Percentiles rank a stretch among this genome's conserved stretches.
Evolutionary conservation across 2,797 vertebrate species (phyloP).

Genomic region (Bucorvus abyssinicus): DNA sequence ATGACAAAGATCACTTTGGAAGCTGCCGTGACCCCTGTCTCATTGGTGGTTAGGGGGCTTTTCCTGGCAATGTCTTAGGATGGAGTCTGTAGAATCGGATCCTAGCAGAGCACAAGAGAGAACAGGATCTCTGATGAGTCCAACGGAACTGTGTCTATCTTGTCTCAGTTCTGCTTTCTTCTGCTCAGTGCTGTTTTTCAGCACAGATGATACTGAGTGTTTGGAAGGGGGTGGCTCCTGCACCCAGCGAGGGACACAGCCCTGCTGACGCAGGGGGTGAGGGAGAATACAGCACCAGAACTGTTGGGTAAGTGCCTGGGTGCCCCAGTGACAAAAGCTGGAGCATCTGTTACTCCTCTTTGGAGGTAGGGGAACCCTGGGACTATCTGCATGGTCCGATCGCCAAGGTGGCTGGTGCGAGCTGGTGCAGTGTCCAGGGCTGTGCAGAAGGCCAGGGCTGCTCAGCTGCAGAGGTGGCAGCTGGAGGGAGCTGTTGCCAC

Average conservation of each 20-base stretch:
- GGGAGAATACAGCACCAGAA: not conserved
- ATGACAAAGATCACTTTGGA: not conserved
- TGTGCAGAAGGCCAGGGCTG: accelerated
- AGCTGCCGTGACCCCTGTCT: not conserved
- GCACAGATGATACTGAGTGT: accelerated
- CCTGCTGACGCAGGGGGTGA: not conserved
- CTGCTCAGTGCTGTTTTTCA: not conserved
- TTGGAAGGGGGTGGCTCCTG: not conserved
- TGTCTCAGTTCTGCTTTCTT: not conserved
- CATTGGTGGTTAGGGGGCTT: not conserved
- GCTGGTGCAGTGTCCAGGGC: not conserved
- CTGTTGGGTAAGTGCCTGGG: not conserved
- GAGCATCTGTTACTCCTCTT: not conserved
- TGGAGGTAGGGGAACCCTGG: not conserved
- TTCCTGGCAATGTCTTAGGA: not conserved
- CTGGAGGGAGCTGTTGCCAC: constrained; percentile 38
- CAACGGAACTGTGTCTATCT: no score
- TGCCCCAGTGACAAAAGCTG: not conserved
- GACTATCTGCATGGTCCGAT: not conserved
- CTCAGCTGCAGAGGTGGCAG: not conserved
- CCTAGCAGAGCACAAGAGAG: not conserved
- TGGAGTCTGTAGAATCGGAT: not conserved
- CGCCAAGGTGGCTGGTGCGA: not conserved
- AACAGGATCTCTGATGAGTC: no score
- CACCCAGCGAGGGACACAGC: not conserved